Base-by-base conservation (phyloP, 2,888 invertebrate genomes). In the Yponomeuta plumbellus region DNA sequence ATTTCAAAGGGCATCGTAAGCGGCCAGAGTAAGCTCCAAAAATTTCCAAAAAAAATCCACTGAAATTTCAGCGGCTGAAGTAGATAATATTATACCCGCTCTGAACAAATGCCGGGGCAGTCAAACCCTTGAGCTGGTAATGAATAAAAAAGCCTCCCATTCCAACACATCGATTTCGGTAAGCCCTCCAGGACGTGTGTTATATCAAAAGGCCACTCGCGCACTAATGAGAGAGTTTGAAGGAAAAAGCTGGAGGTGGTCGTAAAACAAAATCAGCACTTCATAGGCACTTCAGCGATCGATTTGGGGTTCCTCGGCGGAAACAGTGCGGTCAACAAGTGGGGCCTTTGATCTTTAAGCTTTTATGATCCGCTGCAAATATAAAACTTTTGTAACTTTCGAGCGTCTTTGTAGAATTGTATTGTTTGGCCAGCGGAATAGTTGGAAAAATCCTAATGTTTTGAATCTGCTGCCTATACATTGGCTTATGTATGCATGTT, bases 191-290 rank as follows among this genome's bases (percentile, higher is more conserved):
- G 57, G 17, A 57, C 57, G 21, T 20, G 57, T 34, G 8, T 2
- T 34, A 34, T 34, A 34, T 34, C 34, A 34, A 57, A 57, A 57
- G 21, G 21, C 57, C 57, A 57, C n/a, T 57, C 57, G 20, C 34
- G 34, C 34, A 10, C 11, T 61, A 61, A 61, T 61, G 61, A 61
- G 61, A 26, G 23, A 61, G 23, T 61, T 61, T 23, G 59, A 59
- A 11, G 21, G 62, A 62, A 62, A 62, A 62, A 62, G 62, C 26
- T 62, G 34, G 34, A 34, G 34, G 39, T 40, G 62, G 39, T 39
- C 39, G 26, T 39, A 62, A 62, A 62, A 62, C 62, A 59, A 59
- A 59, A 59, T 59, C 59, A 59, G 59, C 59, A 59, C 58, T 58
- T 58, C 11, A 58, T 21, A 52, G 58, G 58, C 58, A 58, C 59